phyloP scores from a whole-genome alignment of 2,113 vertebrate genomes.

The Meriones unguiculatus region DNA sequence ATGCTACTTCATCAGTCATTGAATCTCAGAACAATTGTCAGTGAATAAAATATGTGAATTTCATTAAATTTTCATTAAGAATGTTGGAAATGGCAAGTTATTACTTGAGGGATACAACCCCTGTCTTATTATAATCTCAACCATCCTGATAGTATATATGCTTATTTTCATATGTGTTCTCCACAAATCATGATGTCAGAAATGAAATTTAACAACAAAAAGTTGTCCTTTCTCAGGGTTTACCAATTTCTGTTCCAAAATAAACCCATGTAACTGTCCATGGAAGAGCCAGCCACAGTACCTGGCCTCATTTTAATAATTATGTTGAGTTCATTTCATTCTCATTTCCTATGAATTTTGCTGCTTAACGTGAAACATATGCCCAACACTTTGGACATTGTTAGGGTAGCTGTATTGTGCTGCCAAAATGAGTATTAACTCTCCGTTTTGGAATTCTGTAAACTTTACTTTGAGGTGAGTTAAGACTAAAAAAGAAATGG shows the following conservation, averaged over 20 bases:
- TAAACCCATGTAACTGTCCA: not conserved
- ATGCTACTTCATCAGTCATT: not conserved
- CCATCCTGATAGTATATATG: not conserved
- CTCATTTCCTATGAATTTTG: not conserved
- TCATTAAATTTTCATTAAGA: not conserved
- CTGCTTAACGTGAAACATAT: not conserved
- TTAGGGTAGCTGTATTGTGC: not conserved
- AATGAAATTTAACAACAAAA: constrained; percentile 5
- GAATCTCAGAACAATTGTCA: not conserved
- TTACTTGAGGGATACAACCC: not conserved
- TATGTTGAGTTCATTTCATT: not conserved
- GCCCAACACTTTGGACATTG: not conserved
- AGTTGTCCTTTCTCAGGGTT: not conserved
- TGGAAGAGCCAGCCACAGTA: not conserved
- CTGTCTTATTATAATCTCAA: not conserved
- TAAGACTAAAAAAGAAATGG: not conserved
- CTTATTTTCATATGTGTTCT: not conserved
- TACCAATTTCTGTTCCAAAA: not conserved
- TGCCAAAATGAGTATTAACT: not conserved
- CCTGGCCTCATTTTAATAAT: not conserved
- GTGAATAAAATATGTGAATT: not conserved
- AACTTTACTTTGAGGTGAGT: not conserved
- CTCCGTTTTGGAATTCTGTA: not conserved
- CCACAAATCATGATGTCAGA: not conserved
- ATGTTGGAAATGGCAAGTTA: not conserved